phyloP scores from a whole-genome alignment of 2,888 invertebrate species.

The Opisthograptis luteolata region DNA sequence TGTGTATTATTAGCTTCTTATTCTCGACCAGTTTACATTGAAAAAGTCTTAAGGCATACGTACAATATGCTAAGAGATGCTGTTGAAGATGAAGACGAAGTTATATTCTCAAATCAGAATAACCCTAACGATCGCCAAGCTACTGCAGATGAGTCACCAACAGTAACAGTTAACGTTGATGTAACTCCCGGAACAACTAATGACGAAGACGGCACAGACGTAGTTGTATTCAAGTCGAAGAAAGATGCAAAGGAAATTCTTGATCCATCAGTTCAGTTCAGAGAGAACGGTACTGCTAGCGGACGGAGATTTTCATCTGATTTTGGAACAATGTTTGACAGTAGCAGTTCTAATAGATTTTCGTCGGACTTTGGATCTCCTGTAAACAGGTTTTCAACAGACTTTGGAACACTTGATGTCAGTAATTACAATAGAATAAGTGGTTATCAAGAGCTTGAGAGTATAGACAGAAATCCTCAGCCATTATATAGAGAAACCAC shows the following conservation, averaged over 20 bases:
- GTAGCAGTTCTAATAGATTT: conserved; percentile 40
- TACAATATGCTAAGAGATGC: conserved; percentile 77
- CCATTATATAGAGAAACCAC: conserved; percentile 84
- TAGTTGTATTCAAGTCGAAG: conserved; percentile 72
- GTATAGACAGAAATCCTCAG: conserved; percentile 75
- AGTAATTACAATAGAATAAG: conserved; percentile 54
- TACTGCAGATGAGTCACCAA: conserved; percentile 23
- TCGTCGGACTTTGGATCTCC: conserved; percentile 47
- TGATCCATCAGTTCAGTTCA: conserved; percentile 63
- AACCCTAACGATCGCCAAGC: conserved; percentile 20
- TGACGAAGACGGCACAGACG: conserved; percentile 70
- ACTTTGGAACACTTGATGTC: conserved; percentile 66
- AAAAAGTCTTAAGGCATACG: conserved; percentile 70
- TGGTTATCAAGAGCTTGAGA: conserved; percentile 72
- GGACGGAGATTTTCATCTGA: conserved; percentile 58
- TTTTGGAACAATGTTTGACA: conserved; percentile 51
- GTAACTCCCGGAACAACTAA: conserved; percentile 45
- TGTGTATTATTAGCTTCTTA: conserved; percentile 80
- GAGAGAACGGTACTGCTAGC: conserved; percentile 52
- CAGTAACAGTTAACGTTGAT: conserved; percentile 30
- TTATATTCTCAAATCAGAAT: conserved; percentile 80
- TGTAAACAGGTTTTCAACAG: conserved; percentile 62
- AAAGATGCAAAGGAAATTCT: conserved; percentile 69
- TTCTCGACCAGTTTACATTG: conserved; percentile 82
- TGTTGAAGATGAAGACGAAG: conserved; percentile 82